Evolutionary conservation across 2,113 vertebrate species (phyloP).

Genomic region (Hylia prasina): DNA sequence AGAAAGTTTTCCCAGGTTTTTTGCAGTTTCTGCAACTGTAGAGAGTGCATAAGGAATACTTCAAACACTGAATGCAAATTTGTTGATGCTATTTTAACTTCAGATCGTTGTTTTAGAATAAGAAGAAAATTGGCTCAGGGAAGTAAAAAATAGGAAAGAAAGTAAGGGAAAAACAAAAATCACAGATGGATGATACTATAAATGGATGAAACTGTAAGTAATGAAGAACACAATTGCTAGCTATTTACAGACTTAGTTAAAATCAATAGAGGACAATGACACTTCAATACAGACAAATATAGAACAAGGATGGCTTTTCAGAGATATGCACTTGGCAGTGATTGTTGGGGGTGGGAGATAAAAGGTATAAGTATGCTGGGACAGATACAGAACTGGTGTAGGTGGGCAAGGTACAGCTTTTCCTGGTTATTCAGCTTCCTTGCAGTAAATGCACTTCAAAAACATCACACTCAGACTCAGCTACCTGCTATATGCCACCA

Average conservation of each 20-base stretch:
- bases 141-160: neutral
- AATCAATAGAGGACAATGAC: slow-evolving; percentile 6
- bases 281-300: neutral
- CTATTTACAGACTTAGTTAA: slow-evolving; percentile 26
- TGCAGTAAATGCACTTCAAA: neutral
- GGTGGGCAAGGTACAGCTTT: neutral
- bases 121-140: neutral
- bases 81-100: neutral
- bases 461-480: neutral
- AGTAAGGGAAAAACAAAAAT: slow-evolving; percentile 1
- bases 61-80: neutral
- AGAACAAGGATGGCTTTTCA: neutral
- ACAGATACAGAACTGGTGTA: neutral
- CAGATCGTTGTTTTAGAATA: neutral
- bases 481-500: neutral
- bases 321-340: neutral
- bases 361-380: neutral
- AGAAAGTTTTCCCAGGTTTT: neutral
- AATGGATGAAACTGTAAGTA: slow-evolving; percentile 23
- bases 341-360: neutral
- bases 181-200: slow-evolving; percentile 19
- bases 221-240: neutral
- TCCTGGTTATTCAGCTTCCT: neutral
- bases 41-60: neutral
- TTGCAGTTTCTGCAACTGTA: neutral